These are phyloP conservation scores for Myopa tessellatipennis DNA, from an alignment of 2,888 invertebrate species.

Conservation along the genomic window DNA sequence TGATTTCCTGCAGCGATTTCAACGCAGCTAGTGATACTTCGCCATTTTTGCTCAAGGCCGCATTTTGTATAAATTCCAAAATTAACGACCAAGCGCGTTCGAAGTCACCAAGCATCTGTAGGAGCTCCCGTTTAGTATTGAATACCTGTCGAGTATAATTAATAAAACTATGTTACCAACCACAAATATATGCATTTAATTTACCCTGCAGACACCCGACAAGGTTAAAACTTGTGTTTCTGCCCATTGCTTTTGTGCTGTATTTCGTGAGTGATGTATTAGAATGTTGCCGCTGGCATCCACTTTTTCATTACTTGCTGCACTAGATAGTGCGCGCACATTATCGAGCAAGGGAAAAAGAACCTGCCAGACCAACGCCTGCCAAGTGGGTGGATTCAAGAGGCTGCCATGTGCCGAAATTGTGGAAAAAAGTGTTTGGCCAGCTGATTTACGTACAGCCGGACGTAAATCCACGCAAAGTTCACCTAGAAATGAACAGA, in stretches of 20 bases:
- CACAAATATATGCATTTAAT: neutral
- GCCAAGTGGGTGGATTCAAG: constrained; percentile 90
- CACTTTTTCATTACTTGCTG: constrained; percentile 77
- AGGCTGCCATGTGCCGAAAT: constrained; percentile 95
- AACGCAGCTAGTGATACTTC: constrained; percentile 96
- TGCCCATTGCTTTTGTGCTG: constrained; percentile 99
- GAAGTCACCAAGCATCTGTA: constrained; percentile 90
- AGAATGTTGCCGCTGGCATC: constrained; percentile 93
- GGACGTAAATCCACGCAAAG: constrained; percentile 95
- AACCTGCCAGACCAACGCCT: constrained; percentile 94
- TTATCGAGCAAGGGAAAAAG: constrained; percentile 94
- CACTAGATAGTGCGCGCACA: constrained; percentile 78
- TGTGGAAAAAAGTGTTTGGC: constrained; percentile 97
- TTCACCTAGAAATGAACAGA: constrained; percentile 71
- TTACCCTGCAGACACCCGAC: constrained; percentile 89
- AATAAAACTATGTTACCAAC: neutral
- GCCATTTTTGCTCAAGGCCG: constrained; percentile 90
- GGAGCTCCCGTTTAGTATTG: constrained; percentile 87
- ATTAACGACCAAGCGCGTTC: constrained; percentile 92
- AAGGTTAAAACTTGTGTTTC: constrained; percentile 94
- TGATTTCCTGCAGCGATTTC: constrained; percentile 96
- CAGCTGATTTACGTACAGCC: constrained; percentile 95
- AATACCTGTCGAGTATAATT: constrained; percentile 70
- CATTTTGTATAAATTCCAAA: constrained; percentile 92
- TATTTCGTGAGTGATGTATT: constrained; percentile 98